These are phyloP conservation scores for Chlorops oryzae DNA, from an alignment of 1,140 invertebrate genomes.

Conservation along the genomic window DNA sequence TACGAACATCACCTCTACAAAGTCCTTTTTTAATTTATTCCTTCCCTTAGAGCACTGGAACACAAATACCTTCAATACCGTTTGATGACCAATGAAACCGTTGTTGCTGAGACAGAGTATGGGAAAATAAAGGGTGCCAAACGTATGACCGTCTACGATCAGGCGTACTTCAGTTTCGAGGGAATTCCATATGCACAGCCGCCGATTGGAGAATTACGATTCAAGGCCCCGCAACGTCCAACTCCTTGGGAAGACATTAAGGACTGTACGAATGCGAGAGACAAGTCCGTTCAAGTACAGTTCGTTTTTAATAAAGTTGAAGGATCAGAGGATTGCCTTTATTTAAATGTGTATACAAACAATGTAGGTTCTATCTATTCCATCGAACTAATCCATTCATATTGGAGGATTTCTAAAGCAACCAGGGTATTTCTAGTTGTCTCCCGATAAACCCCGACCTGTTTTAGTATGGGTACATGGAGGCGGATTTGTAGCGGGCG, in stretches of 20 bases:
- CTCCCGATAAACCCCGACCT: slow-evolving; percentile 32
- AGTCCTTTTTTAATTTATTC: slow-evolving; percentile 16
- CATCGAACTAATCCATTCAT: too few relatives aligned
- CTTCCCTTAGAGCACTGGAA: slow-evolving; percentile 34
- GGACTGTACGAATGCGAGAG: slow-evolving; percentile 43
- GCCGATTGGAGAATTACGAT: slow-evolving; percentile 52
- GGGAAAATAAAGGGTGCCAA: slow-evolving; percentile 38
- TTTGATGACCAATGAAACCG: slow-evolving; percentile 33
- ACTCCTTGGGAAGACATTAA: slow-evolving; percentile 36
- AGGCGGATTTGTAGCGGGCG: slow-evolving; percentile 57
- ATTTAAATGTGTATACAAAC: slow-evolving; percentile 62
- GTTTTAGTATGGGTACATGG: slow-evolving; percentile 57
- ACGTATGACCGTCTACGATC: slow-evolving; percentile 31
- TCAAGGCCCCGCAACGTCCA: slow-evolving; percentile 50
- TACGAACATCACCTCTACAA: too few relatives aligned
- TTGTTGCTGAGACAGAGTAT: slow-evolving; percentile 35
- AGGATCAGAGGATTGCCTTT: slow-evolving; percentile 65
- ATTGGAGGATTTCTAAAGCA: neutral
- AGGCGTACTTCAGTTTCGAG: slow-evolving; percentile 48
- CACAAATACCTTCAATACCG: slow-evolving; percentile 41
- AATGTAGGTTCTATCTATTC: slow-evolving; percentile 51
- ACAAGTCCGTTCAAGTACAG: slow-evolving; percentile 42
- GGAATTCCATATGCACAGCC: slow-evolving; percentile 57
- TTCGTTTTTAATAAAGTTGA: slow-evolving; percentile 30
- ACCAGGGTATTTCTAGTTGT: slow-evolving; percentile 28